These are phyloP conservation scores for Caenorhabditis wallacei DNA, from an alignment of 2,888 invertebrate genomes.

Conservation along the genomic window DNA sequence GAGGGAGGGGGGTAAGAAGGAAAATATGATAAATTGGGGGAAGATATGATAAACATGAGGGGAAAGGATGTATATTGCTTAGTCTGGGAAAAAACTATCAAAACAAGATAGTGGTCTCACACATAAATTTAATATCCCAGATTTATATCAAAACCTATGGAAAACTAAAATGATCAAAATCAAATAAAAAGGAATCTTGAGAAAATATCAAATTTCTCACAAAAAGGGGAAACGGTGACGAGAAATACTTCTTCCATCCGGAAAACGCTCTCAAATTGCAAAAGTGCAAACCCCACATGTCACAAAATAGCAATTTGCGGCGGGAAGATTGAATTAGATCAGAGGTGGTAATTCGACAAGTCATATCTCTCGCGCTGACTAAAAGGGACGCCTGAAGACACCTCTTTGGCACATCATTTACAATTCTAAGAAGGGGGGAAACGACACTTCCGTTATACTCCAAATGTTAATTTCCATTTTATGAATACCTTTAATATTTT, in stretches of 20 bases:
- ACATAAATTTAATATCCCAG: slow-evolving; percentile 6
- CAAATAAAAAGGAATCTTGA: slow-evolving; percentile 17
- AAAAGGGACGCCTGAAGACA: slow-evolving; percentile 1
- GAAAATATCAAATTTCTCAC: slow-evolving; percentile 48
- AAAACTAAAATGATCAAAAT: slow-evolving; percentile 20
- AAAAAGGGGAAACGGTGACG: slow-evolving; percentile 12
- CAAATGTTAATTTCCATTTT: slow-evolving; percentile 55
- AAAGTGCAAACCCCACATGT: slow-evolving; percentile 59
- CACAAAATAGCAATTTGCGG: slow-evolving; percentile 33
- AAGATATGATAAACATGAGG: slow-evolving; percentile 48
- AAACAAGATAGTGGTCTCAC: background rate
- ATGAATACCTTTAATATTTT: slow-evolving; percentile 44
- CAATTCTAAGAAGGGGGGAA: slow-evolving; percentile 63
- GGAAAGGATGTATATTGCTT: background rate
- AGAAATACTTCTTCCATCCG: slow-evolving; percentile 15
- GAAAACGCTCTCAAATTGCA: slow-evolving; percentile 59
- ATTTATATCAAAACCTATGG: no score
- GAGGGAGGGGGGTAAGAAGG: background rate
- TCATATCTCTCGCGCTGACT: slow-evolving; percentile 13
- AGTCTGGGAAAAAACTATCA: background rate
- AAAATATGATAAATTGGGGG: slow-evolving; percentile 30
- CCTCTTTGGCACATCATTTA: slow-evolving; percentile 56
- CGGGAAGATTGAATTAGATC: slow-evolving; percentile 50
- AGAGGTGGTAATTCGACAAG: slow-evolving; percentile 55
- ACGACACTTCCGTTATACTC: slow-evolving; percentile 60